Evolutionary conservation across 2,113 vertebrate species (phyloP).

Genomic region (Chamaetylas fuelleborni): DNA sequence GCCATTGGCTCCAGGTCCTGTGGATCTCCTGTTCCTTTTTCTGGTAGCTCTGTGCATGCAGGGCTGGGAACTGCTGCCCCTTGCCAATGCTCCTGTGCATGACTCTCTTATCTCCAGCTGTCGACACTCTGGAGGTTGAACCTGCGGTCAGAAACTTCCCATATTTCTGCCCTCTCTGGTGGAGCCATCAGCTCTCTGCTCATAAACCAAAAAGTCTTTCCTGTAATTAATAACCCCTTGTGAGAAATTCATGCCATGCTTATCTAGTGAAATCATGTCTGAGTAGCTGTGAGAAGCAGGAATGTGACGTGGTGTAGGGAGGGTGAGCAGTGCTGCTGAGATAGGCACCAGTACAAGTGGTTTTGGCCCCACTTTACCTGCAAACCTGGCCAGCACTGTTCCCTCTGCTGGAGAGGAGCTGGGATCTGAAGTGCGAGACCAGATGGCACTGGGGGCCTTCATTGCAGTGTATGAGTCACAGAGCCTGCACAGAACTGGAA

Average conservation of each 20-base stretch:
- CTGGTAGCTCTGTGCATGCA: neutral
- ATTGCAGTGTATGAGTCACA: neutral
- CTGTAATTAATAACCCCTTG: neutral
- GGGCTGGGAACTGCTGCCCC: neutral
- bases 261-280: neutral
- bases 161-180: neutral
- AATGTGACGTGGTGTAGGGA: rapidly evolving
- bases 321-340: neutral
- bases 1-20: neutral
- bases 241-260: neutral
- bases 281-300: neutral
- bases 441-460: neutral
- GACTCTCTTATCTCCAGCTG: neutral
- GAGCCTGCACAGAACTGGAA: neutral
- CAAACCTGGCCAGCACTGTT: neutral
- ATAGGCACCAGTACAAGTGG: neutral
- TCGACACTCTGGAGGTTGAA: neutral
- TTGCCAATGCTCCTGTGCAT: neutral
- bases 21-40: neutral
- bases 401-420: neutral
- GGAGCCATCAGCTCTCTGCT: neutral
- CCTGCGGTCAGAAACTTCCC: neutral
- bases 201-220: neutral
- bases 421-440: neutral
- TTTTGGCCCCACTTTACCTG: neutral